These are phyloP conservation scores for Zele albiditarsus DNA, from an alignment of 2,888 invertebrate genomes.

Conservation along the genomic window DNA sequence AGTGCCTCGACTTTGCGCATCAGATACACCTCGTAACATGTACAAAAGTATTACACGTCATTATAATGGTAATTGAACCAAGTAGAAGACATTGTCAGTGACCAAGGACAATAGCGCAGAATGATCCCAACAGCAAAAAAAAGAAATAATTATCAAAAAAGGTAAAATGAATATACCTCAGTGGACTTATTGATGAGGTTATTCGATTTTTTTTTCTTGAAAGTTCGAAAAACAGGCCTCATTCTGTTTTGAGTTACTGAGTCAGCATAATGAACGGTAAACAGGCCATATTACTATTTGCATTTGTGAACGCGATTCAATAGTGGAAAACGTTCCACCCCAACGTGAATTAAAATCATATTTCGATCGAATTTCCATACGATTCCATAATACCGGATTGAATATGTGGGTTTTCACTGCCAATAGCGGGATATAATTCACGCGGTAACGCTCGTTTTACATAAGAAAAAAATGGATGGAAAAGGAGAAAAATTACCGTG, in stretches of 20 bases:
- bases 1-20: slow-evolving; percentile 71
- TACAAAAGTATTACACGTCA: slow-evolving; percentile 52
- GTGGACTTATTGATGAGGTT: slow-evolving; percentile 3
- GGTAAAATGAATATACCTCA: slow-evolving; percentile 7
- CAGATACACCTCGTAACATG: slow-evolving; percentile 55
- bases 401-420: slow-evolving; percentile 9
- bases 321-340: slow-evolving; percentile 18
- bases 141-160: slow-evolving; percentile 17
- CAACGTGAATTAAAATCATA: not conserved
- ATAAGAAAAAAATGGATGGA: slow-evolving; percentile 52
- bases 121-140: slow-evolving; percentile 30
- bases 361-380: too few species aligned
- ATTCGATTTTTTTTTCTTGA: not conserved
- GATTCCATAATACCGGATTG: not conserved
- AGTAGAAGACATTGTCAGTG: slow-evolving; percentile 35
- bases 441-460: not conserved
- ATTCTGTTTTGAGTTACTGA: not conserved
- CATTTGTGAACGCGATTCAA: not conserved
- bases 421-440: slow-evolving; percentile 25
- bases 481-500: slow-evolving; percentile 44
- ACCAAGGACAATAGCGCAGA: slow-evolving; percentile 22
- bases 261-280: not conserved
- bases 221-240: not conserved
- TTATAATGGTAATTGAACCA: slow-evolving; percentile 43
- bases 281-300: not conserved